A percentile compares a stretch with the other conserved stretches of the same genome.
phyloP scores from a whole-genome alignment of 2,113 vertebrate species.

The Mustela lutreola region DNA sequence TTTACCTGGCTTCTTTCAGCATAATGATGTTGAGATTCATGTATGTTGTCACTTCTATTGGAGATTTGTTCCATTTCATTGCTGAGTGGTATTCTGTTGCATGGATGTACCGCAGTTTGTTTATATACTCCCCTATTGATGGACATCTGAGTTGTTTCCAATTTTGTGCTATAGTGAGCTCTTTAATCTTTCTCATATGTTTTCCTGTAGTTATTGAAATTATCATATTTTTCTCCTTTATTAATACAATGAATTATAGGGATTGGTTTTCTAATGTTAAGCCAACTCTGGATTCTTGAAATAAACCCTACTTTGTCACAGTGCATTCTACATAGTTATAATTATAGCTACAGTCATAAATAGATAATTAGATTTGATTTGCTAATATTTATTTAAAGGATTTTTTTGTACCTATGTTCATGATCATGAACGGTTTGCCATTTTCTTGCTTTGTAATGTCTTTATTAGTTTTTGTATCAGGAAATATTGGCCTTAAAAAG shows the following conservation, averaged over 20 bases:
- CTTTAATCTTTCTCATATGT: neutral
- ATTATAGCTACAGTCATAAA: neutral
- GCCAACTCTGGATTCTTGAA: neutral
- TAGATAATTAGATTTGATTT: neutral
- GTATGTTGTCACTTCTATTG: neutral
- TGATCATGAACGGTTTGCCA: neutral
- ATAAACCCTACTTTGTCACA: neutral
- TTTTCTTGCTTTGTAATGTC: neutral
- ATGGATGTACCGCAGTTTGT: neutral
- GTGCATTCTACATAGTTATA: neutral
- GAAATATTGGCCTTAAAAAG: neutral
- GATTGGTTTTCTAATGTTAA: neutral
- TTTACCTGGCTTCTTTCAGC: neutral
- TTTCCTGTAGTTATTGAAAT: constrained; percentile 18
- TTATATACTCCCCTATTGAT: neutral
- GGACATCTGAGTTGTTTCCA: neutral
- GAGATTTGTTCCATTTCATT: neutral
- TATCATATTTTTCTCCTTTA: neutral
- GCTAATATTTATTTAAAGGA: neutral
- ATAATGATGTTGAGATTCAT: neutral
- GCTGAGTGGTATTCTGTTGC: neutral
- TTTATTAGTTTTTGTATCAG: neutral
- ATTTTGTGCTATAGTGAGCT: neutral
- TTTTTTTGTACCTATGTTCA: neutral
- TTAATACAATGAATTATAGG: neutral